Conservation (phyloP, 2,113 vertebrate species). For the Phaethornis superciliosus region DNA sequence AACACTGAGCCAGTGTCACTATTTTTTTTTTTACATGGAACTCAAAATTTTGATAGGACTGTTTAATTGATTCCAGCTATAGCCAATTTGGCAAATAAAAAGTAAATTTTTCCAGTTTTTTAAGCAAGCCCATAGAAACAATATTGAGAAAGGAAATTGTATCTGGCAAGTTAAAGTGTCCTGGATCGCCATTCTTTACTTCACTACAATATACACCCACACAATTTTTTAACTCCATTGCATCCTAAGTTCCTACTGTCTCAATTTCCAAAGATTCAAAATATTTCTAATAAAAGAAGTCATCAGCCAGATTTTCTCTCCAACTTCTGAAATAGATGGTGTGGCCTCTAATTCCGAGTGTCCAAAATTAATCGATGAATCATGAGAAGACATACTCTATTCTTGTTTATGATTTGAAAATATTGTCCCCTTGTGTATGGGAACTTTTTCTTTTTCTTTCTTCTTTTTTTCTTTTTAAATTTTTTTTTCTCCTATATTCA, state of each 20-base stretch:
- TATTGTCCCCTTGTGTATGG: background rate
- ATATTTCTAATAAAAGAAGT: conserved; percentile 58
- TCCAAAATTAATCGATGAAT: conserved; percentile 39
- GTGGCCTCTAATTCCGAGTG: background rate
- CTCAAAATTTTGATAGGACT: conserved; percentile 3
- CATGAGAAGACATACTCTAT: background rate
- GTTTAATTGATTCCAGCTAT: background rate
- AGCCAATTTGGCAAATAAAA: conserved; percentile 25
- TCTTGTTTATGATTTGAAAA: conserved; percentile 45
- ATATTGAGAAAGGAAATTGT: conserved; percentile 50
- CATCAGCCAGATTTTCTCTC: background rate
- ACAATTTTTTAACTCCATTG: conserved; percentile 42
- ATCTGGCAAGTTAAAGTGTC: conserved; percentile 49
- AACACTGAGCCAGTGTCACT: background rate
- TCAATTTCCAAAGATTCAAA: conserved; percentile 22
- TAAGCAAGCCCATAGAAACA: conserved; percentile 13
- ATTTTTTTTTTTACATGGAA: background rate
- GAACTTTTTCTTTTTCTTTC: background rate
- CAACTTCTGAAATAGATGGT: conserved; percentile 31
- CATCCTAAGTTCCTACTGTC: conserved; percentile 39
- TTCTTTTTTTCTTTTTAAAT: too few species aligned
- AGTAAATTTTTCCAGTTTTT: conserved; percentile 21
- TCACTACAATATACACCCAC: conserved; percentile 44
- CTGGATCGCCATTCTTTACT: conserved; percentile 33
- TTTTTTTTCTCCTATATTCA: background rate